Evolutionary conservation across 2,888 invertebrate species (phyloP).

Genomic region (Leptothorax acervorum): DNA sequence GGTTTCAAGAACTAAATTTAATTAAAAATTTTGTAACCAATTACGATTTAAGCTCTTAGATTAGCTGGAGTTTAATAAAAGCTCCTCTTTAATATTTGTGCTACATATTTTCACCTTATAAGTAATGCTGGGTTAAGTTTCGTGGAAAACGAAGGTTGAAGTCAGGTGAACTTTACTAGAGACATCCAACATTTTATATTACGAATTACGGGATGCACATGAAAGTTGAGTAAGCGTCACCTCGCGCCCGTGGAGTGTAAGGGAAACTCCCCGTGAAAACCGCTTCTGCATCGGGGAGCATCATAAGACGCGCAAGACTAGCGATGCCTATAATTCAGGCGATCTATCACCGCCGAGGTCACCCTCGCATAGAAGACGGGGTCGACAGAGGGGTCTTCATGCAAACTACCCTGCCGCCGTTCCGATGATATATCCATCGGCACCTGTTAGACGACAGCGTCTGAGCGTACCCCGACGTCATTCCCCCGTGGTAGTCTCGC

Average conservation of each 20-base stretch:
- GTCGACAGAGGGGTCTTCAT: slow-evolving; percentile 70
- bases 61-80: too few relatives aligned
- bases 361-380: slow-evolving; percentile 67
- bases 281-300: slow-evolving; percentile 56
- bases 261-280: slow-evolving; percentile 51
- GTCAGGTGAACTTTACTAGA: too few relatives aligned
- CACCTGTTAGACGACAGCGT: slow-evolving; percentile 81
- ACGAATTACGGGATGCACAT: too few relatives aligned
- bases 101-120: too few relatives aligned
- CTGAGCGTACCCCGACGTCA: slow-evolving; percentile 73
- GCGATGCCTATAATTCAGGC: slow-evolving; percentile 78
- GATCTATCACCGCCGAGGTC: slow-evolving; percentile 77
- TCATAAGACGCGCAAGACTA: slow-evolving; percentile 57
- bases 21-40: too few relatives aligned
- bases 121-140: too few relatives aligned
- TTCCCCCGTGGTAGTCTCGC: slow-evolving; percentile 68
- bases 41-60: too few relatives aligned
- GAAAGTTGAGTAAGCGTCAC: slow-evolving; percentile 14
- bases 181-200: too few relatives aligned
- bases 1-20: too few relatives aligned
- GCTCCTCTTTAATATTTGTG: too few relatives aligned
- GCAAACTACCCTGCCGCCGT: slow-evolving; percentile 75
- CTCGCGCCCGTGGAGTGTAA: background rate
- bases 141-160: too few relatives aligned
- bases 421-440: slow-evolving; percentile 81